Conservation (phyloP, 1,140 invertebrate genomes). For the Phymorhynchus buccinoides region DNA sequence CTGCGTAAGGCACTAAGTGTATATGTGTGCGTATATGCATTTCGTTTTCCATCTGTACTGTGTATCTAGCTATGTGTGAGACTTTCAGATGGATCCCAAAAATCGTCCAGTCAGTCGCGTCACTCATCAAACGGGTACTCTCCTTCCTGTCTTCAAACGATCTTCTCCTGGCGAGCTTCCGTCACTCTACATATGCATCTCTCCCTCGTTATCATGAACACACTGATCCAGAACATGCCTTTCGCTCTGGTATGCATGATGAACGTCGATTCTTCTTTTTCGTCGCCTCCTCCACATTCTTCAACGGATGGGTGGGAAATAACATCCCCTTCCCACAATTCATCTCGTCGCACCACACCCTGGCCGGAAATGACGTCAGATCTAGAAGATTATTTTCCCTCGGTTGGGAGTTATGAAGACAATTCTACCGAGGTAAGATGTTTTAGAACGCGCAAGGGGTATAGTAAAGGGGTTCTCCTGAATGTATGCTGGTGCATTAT, state of each 20-base stretch:
- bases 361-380: background rate
- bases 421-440: background rate
- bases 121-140: too few species aligned
- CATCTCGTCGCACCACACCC: too few species aligned
- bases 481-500: too few species aligned
- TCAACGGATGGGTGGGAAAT: background rate
- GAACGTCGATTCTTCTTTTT: background rate
- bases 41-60: too few species aligned
- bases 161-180: background rate
- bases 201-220: background rate
- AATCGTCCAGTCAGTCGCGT: too few species aligned
- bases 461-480: too few species aligned
- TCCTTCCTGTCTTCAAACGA: background rate
- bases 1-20: too few species aligned
- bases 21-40: too few species aligned
- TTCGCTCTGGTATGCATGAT: constrained; percentile 15
- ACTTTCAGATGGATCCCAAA: too few species aligned
- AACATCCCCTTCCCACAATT: background rate
- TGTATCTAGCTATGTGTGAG: too few species aligned
- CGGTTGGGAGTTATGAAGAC: background rate
- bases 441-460: too few species aligned
- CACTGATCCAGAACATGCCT: constrained; percentile 2
- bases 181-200: background rate
- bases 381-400: background rate
- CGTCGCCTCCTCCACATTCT: background rate